Evolutionary conservation across 1,140 invertebrate genomes (phyloP), one percentile per base, ranked within the genome.

Genomic region (Polypedilum vanderplanki): DNA sequence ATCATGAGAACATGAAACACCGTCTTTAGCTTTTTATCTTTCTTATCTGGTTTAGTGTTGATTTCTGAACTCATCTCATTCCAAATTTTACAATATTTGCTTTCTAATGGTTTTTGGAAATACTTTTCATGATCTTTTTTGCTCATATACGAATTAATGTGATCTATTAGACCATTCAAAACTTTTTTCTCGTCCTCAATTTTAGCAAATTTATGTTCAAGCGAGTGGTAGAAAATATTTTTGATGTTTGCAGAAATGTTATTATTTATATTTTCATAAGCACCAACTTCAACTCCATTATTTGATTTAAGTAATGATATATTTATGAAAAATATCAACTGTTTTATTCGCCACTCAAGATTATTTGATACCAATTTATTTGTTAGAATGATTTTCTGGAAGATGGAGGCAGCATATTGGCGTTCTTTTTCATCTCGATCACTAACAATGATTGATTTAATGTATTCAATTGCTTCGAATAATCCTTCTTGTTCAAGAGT

Each of bases 1-100:
- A 91, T 82, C 74, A 90, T 85, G 76, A 92, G 84, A 41, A 87
- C 88, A 75, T 88, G 86, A 80, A 91, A 90, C 46, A 88, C 87
- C 22, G 85, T 85, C 73, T 85, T 81, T 15, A 85, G 80, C 80
- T 84, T 85, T 22, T 83, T 79, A 18, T 75, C 75, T 83, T 75
- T 79, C 77, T 64, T 82, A 74, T 77, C 78, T 78, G 74, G 82
- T 77, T 83, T 87, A 76, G 82, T 84, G 75, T 83, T 81, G 10
- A 87, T 81, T 77, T 83, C 79, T 24, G 20, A 41, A 41, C 85
- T 84, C 77, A 90, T 86, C 80, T 86, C 85, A 76, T 86, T 80
- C 89, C 89, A 91, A 65, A 86, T 84, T 76, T 86, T 84, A 76
- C 84, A 83, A 9, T 85, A 84, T 76, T 86, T 83, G 75, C 85